phyloP scores from a whole-genome alignment of 2,113 vertebrate genomes.

The Nothobranchius furzeri region DNA sequence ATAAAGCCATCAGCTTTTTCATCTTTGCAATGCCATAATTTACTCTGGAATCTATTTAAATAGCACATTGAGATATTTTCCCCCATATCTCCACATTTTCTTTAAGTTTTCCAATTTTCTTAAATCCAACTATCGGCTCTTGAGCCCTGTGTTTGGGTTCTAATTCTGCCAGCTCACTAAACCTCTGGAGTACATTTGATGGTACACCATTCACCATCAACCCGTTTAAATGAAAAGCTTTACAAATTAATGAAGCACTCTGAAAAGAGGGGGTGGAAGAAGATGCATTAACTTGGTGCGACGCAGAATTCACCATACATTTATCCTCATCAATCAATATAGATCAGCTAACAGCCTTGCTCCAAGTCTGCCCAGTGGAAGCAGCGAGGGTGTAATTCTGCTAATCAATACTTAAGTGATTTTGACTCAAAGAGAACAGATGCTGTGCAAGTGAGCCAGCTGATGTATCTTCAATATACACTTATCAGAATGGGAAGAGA shows the following conservation, averaged over 20 bases:
- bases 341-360: conserved; percentile 52
- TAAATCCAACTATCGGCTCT: background rate
- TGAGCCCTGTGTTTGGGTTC: background rate
- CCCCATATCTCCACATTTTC: background rate
- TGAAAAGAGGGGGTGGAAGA: conserved; percentile 5
- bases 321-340: conserved; percentile 56
- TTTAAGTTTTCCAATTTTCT: background rate
- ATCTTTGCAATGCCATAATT: too few relatives aligned
- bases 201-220: background rate
- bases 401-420: conserved; percentile 64
- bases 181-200: conserved; percentile 8
- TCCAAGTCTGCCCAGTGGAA: conserved; percentile 38
- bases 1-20: too few relatives aligned
- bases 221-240: conserved; percentile 1
- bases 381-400: conserved; percentile 39
- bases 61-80: too few relatives aligned
- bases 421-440: conserved; percentile 58
- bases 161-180: background rate
- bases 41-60: too few relatives aligned
- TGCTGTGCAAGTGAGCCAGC: conserved; percentile 51
- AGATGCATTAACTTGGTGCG: conserved; percentile 26
- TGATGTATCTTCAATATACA: conserved; percentile 39
- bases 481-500: conserved; percentile 38
- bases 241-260: conserved; percentile 16
- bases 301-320: conserved; percentile 31